Percentiles rank a stretch among this genome's conserved stretches.
Conservation (phyloP, 2,888 invertebrate genomes). For the Tipula unca region DNA sequence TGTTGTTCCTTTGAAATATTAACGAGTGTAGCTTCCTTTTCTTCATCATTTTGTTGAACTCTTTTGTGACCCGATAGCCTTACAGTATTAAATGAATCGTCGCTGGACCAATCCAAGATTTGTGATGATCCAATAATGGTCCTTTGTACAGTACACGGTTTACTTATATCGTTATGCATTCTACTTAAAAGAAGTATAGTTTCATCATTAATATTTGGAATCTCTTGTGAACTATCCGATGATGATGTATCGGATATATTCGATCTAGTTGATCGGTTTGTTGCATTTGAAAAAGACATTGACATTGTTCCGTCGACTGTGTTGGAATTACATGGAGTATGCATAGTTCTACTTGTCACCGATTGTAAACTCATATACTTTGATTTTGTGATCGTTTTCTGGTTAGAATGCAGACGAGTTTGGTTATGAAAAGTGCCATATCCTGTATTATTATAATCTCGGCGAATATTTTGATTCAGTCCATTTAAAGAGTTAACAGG, state of each 20-base stretch:
- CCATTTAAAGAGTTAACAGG: too few species aligned
- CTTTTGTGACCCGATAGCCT: too few species aligned
- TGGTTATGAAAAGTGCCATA: not conserved
- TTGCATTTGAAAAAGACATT: not conserved
- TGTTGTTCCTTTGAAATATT: too few species aligned
- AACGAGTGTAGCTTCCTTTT: too few species aligned
- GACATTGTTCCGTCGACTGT: not conserved
- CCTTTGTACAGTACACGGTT: not conserved
- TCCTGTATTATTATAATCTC: not conserved
- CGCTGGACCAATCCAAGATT: too few species aligned
- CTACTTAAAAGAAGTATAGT: not conserved
- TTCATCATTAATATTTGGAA: not conserved
- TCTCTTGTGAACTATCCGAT: not conserved
- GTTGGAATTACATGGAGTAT: not conserved
- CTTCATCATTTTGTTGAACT: too few species aligned
- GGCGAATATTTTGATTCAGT: not conserved
- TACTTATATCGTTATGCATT: not conserved
- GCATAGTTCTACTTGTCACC: not conserved
- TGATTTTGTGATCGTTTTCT: not conserved
- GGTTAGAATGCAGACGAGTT: not conserved
- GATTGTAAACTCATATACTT: not conserved
- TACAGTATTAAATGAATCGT: not conserved
- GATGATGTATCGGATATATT: not conserved
- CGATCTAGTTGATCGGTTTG: not conserved
- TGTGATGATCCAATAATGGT: not conserved